A percentile compares a stretch with the other conserved stretches of the same genome.
These are phyloP conservation scores for Burhinus bistriatus DNA, from an alignment of 2,113 vertebrate species.

Conservation along the genomic window DNA sequence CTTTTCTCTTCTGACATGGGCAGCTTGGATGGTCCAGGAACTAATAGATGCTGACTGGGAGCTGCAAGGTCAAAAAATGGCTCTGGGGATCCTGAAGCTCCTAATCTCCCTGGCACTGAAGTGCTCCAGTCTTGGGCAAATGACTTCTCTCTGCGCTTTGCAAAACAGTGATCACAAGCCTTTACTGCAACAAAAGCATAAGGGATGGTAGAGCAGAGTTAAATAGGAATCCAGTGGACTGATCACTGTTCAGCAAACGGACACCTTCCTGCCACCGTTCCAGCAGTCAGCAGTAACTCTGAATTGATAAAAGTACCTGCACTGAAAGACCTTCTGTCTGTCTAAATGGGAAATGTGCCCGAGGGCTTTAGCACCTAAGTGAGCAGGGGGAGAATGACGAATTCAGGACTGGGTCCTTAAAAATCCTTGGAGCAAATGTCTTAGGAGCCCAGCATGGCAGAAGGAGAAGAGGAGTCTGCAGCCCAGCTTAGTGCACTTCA, in stretches of 20 bases:
- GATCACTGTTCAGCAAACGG: neutral
- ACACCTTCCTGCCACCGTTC: neutral
- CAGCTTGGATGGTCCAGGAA: neutral
- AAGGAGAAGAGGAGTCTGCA: neutral
- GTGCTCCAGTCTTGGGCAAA: neutral
- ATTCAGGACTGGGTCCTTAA: neutral
- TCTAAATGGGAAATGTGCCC: neutral
- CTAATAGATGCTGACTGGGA: neutral
- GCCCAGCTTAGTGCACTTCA: neutral
- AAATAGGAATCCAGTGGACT: neutral
- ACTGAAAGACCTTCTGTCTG: neutral
- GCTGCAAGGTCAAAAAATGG: neutral
- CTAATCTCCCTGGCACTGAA: neutral
- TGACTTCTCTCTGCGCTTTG: neutral
- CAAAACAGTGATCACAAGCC: neutral
- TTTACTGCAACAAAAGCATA: neutral
- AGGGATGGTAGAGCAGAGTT: neutral
- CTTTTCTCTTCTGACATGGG: neutral
- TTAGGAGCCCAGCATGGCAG: neutral
- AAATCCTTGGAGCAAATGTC: neutral
- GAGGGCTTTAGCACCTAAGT: neutral
- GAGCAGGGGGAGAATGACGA: neutral
- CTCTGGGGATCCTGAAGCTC: neutral
- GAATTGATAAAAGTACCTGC: neutral
- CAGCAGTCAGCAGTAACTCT: neutral